These are phyloP conservation scores for Micrastur ruficollis DNA, from an alignment of 2,797 vertebrate species.

Conservation along the genomic window DNA sequence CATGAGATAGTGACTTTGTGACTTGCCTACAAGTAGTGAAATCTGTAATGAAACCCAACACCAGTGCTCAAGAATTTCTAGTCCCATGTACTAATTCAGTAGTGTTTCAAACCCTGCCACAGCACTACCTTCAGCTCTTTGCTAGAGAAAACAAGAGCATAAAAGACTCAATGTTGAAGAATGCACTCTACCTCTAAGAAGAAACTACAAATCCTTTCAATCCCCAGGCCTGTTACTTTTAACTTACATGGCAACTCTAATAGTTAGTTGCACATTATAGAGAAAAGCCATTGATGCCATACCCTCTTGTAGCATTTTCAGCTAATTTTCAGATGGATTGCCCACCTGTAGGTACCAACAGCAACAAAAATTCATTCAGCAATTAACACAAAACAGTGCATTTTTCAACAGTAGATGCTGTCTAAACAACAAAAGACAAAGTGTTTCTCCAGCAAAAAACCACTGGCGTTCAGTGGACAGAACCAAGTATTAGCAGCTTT, in stretches of 20 bases:
- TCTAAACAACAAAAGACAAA: background rate
- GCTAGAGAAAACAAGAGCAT: background rate
- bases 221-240: background rate
- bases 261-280: background rate
- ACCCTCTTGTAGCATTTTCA: background rate
- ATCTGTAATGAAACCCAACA: background rate
- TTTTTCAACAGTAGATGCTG: background rate
- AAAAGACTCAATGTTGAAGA: background rate
- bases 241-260: background rate
- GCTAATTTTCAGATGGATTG: background rate
- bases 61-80: background rate
- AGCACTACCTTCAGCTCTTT: background rate
- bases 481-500: background rate
- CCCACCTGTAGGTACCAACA: background rate
- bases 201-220: background rate
- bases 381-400: background rate
- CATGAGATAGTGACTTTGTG: rapidly evolving
- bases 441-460: background rate
- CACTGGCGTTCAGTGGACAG: background rate
- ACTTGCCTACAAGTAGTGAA: background rate
- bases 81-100: background rate
- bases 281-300: background rate
- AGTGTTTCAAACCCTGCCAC: background rate
- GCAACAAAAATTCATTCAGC: background rate
- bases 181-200: background rate